These are phyloP conservation scores for Papilio helenus DNA, from an alignment of 1,140 invertebrate species.

Conservation along the genomic window DNA sequence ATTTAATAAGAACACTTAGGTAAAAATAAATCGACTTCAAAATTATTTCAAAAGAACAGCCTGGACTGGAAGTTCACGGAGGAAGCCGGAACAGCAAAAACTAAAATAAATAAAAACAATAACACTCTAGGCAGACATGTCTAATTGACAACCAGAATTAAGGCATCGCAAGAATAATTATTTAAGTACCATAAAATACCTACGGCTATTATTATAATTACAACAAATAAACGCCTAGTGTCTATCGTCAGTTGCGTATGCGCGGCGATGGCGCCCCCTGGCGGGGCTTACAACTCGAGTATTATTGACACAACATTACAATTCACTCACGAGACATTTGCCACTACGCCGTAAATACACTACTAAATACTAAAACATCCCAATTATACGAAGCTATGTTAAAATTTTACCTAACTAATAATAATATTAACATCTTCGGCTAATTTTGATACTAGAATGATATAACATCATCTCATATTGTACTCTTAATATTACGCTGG, in stretches of 20 bases:
- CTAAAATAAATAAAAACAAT: slow-evolving; percentile 82
- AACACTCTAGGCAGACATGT: slow-evolving; percentile 83
- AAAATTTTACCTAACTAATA: slow-evolving; percentile 83
- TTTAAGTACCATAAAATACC: slow-evolving; percentile 84
- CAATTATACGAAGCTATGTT: slow-evolving; percentile 84
- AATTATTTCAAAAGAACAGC: slow-evolving; percentile 84
- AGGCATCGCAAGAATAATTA: slow-evolving; percentile 84
- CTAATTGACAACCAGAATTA: slow-evolving; percentile 85
- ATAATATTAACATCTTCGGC: slow-evolving; percentile 83
- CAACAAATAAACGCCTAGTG: slow-evolving; percentile 82
- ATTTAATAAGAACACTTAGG: slow-evolving; percentile 85
- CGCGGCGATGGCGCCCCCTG: slow-evolving; percentile 51
- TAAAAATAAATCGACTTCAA: slow-evolving; percentile 84
- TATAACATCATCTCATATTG: slow-evolving; percentile 84
- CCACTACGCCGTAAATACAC: slow-evolving; percentile 79
- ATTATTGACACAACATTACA: slow-evolving; percentile 81
- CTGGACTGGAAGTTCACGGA: slow-evolving; percentile 83
- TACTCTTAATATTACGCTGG: slow-evolving; percentile 83
- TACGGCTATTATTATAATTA: slow-evolving; percentile 83
- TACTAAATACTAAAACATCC: slow-evolving; percentile 83
- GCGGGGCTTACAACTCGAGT: slow-evolving; percentile 75
- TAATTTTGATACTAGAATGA: slow-evolving; percentile 84
- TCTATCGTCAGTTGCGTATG: slow-evolving; percentile 71
- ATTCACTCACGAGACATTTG: slow-evolving; percentile 77
- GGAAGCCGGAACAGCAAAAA: slow-evolving; percentile 83